These are phyloP conservation scores for Rhingia rostrata DNA, from an alignment of 2,888 invertebrate genomes.

Conservation along the genomic window DNA sequence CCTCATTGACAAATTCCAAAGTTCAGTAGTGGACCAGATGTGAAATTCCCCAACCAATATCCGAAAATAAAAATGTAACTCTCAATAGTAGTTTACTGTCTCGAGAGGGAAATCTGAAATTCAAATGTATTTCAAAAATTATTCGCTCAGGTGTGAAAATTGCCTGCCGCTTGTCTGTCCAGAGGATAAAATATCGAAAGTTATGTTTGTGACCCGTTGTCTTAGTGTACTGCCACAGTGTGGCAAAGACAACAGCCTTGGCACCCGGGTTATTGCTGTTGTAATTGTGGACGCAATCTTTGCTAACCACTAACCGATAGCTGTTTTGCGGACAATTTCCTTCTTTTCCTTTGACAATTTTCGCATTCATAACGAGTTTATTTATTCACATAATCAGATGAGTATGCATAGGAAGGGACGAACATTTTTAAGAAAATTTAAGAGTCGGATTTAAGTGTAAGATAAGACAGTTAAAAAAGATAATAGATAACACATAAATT, in stretches of 20 bases:
- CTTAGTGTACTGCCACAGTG: neutral
- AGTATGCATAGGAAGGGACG: too few relatives aligned
- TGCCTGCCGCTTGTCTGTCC: conserved; percentile 24
- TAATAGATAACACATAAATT: too few relatives aligned
- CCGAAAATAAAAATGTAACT: conserved; percentile 31
- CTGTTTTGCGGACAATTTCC: conserved; percentile 17
- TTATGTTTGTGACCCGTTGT: neutral
- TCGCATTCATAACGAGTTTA: neutral
- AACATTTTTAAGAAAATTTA: too few relatives aligned
- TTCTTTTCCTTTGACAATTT: conserved; percentile 9
- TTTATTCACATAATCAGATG: too few relatives aligned
- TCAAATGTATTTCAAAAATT: conserved; percentile 41
- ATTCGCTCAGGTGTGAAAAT: conserved; percentile 57
- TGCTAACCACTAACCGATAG: conserved; percentile 8
- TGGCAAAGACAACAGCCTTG: conserved; percentile 38
- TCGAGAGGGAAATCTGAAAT: conserved; percentile 28
- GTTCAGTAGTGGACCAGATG: conserved; percentile 12
- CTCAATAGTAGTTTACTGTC: neutral
- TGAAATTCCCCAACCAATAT: neutral
- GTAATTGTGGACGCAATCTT: conserved; percentile 22
- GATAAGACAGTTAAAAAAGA: too few relatives aligned
- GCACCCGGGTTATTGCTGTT: conserved; percentile 22
- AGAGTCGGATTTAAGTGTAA: too few relatives aligned
- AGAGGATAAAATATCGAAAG: conserved; percentile 13
- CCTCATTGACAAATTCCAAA: neutral